Evolutionary conservation across 2,113 vertebrate genomes (phyloP).

Genomic region (Ptilorrhoa leucosticta): DNA sequence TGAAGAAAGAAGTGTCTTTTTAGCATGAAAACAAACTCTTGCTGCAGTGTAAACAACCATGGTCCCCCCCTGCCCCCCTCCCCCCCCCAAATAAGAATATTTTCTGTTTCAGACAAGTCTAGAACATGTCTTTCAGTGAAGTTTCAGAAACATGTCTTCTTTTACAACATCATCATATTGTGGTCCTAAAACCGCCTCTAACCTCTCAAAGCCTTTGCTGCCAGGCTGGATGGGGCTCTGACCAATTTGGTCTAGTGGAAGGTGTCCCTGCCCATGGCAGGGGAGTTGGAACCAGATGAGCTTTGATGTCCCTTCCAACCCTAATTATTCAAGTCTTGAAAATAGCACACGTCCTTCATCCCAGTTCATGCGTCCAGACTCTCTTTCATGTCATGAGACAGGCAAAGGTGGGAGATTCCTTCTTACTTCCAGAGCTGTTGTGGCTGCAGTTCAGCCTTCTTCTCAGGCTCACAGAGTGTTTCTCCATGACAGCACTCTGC

Average conservation of each 20-base stretch:
- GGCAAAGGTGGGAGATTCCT: background rate
- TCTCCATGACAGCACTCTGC: background rate
- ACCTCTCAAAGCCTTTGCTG: background rate
- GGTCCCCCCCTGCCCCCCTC: rapidly evolving
- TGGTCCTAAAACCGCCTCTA: background rate
- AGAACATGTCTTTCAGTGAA: background rate
- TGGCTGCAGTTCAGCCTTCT: background rate
- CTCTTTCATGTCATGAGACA: background rate
- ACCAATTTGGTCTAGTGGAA: background rate
- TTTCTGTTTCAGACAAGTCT: background rate
- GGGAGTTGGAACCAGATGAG: background rate
- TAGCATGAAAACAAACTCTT: background rate
- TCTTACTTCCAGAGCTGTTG: background rate
- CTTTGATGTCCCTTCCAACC: background rate
- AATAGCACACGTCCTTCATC: background rate
- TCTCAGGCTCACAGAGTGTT: background rate
- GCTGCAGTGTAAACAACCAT: background rate
- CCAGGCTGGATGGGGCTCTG: too few species aligned
- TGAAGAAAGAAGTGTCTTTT: background rate
- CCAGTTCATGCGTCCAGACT: background rate
- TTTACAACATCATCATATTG: background rate
- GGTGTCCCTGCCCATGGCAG: background rate
- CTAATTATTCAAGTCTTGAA: background rate
- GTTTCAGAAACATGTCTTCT: background rate
- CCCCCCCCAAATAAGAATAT: background rate